Percentiles rank a stretch among this genome's conserved stretches.
Evolutionary conservation across 2,113 vertebrate species (phyloP).

Genomic region (Paratilapia polleni): DNA sequence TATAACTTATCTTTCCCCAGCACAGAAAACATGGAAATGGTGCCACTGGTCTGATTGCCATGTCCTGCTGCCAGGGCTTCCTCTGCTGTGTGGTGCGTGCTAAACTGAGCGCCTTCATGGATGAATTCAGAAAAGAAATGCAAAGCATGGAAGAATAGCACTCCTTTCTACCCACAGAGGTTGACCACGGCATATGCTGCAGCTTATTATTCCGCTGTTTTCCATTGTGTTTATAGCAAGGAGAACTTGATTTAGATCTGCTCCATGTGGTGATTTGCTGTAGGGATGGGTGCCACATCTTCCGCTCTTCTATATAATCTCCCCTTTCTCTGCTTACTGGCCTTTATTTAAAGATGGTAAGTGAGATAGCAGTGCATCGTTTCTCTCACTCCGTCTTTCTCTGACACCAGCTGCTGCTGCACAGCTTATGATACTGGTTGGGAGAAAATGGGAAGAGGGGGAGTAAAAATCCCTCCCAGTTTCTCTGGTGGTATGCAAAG

Average conservation of each 20-base stretch:
- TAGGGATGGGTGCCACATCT: conserved; percentile 61
- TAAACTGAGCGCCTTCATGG: conserved; percentile 65
- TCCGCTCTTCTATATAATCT: conserved; percentile 24
- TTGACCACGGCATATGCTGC: conserved; percentile 68
- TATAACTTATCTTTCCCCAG: conserved; percentile 26
- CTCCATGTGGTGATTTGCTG: conserved; percentile 74
- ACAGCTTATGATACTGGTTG: conserved; percentile 65
- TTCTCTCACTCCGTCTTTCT: conserved; percentile 46
- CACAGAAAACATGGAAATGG: conserved; percentile 32
- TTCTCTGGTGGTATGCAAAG: conserved; percentile 66
- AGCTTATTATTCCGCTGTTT: conserved; percentile 67
- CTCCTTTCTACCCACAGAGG: conserved; percentile 59
- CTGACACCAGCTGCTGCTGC: conserved; percentile 62
- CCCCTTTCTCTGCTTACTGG: conserved; percentile 38
- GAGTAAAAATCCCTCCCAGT: conserved; percentile 57
- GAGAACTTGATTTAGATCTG: conserved; percentile 72
- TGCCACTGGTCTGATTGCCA: conserved; percentile 45
- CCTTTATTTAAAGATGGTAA: conserved; percentile 70
- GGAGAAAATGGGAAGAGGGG: conserved; percentile 9
- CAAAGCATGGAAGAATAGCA: conserved; percentile 59
- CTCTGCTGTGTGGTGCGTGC: conserved; percentile 59
- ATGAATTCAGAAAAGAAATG: conserved; percentile 71
- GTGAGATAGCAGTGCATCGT: conserved; percentile 58
- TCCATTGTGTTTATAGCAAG: conserved; percentile 75
- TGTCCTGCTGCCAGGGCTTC: conserved; percentile 42